Evolutionary conservation across 2,888 invertebrate genomes (phyloP), one percentile per base, ranked within the genome.

Genomic region (Drosophila pegasa): DNA sequence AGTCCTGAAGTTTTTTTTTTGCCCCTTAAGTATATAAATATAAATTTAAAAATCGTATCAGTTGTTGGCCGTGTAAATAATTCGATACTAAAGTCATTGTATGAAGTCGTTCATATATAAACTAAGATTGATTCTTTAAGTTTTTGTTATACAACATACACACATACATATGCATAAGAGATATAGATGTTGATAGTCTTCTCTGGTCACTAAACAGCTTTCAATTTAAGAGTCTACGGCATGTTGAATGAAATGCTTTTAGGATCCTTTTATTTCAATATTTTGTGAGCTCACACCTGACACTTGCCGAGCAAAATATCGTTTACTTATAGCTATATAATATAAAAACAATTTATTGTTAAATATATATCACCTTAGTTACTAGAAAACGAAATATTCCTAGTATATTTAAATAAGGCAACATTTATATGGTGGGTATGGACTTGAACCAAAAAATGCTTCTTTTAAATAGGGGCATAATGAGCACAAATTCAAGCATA

Each of bases 1-100:
- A 45, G 37, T 52, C 51, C 35, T 45, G 14, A 14, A 35, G 43
- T 12, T 31, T 40, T 47, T 51, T 10, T 52, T 40, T 56, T 25
- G 43, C 0, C 10, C 12, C 12, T 2, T 48, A n/a, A 57, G 45
- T 35, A 37, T 27, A 52, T 52, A 71, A 60, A 41, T 40, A 50
- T 55, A 72, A 35, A 62, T 54, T 67, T 51, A 48, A 20, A 31
- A 29, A 31, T 27, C 48, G 38, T 66, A 43, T 51, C 51, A 43
- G 22, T 47, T 43, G 48, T 52, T 55, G 58, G 22, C 38, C 56
- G 60, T 75, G 75, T 74, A 78, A 64, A 75, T 75, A 78, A 78
- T 64, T 57, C 75, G 51, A 77, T 48, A 59, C 20, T 50, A 41
- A 51, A 27, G 31, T 40, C 59, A 60, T 67, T 74, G 74, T 51